A percentile compares a stretch with the other conserved stretches of the same genome.
Conservation (phyloP, 2,113 vertebrate species). For the Balaenoptera acutorostrata region DNA sequence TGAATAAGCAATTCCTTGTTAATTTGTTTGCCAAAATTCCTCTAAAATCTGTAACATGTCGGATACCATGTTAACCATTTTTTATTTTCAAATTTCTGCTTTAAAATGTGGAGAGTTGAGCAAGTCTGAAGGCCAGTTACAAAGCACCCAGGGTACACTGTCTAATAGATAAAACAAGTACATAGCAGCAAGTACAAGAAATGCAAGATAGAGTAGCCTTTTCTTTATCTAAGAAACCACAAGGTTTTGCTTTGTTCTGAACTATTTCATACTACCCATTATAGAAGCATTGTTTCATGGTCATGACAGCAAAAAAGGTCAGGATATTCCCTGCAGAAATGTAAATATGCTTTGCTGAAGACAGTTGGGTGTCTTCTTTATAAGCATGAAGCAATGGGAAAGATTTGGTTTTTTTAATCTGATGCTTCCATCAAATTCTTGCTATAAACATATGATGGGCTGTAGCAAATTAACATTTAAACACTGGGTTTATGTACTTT, state of each 20-base stretch:
- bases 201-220: neutral
- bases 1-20: neutral
- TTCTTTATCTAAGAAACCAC: conserved; percentile 18
- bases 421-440: conserved; percentile 33
- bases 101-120: neutral
- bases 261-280: neutral
- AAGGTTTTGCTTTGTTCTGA: conserved; percentile 31
- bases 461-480: conserved; percentile 64
- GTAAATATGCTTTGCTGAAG: neutral
- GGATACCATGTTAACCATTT: neutral
- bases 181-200: neutral
- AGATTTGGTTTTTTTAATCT: conserved; percentile 18
- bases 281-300: conserved; percentile 18
- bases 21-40: neutral
- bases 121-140: neutral
- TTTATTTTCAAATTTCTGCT: neutral
- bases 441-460: conserved; percentile 49
- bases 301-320: neutral
- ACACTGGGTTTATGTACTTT: conserved; percentile 36
- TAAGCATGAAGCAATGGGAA: neutral
- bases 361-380: neutral
- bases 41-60: neutral
- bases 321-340: neutral
- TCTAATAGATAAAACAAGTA: conserved; percentile 1
- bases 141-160: neutral